Evolutionary conservation across 2,797 vertebrate species (phyloP), one percentile per base, ranked within the genome.

Genomic region (Anas bernieri): DNA sequence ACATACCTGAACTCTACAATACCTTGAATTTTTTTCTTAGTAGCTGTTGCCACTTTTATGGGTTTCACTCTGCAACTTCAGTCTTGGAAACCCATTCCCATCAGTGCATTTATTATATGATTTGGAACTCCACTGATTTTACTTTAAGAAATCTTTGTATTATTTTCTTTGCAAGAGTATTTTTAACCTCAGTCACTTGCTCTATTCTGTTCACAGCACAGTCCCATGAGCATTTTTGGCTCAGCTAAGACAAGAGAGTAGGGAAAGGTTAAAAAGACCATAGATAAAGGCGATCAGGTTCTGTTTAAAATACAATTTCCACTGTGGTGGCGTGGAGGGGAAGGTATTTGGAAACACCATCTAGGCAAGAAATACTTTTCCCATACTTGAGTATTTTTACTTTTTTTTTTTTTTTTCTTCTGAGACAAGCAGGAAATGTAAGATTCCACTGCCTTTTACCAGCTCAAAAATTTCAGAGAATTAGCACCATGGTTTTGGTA

Each of bases 1-100:
- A 82, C 16, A 23, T 1, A 15, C 11, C 41, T 0, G 0, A 52
- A 76, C 9, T 35, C 31, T 22, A 5, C 28, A 73, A 39, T 26
- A 23, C 10, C 7, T 33, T 4, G 0, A 84, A 17, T 5, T 23
- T 3, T 17, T 77, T 69, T 12, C 45, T 86, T 59, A 55, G 17
- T 46, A 80, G 21, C 15, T 82, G 30, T 61, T 41, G 21, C 6
- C 14, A 41, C 18, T 75, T 46, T 35, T 2, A 21, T 11, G 17
- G 6, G 4, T 74, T 82, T 86, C 39, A 43, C 11, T 66, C 5
- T 9, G 4, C 17, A 84, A 0, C 2, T 61, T 73, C n/a, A n/a
- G 77, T 77, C 75, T 41, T 33, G 31, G 54, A 55, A 88, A 82
- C 7, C 6, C 58, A 41, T 48, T 66, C 18, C 56, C 20, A 64